Evolutionary conservation across 2,113 vertebrate species (phyloP), one percentile per base, ranked within the genome.

Genomic region (Urocitellus parryii): DNA sequence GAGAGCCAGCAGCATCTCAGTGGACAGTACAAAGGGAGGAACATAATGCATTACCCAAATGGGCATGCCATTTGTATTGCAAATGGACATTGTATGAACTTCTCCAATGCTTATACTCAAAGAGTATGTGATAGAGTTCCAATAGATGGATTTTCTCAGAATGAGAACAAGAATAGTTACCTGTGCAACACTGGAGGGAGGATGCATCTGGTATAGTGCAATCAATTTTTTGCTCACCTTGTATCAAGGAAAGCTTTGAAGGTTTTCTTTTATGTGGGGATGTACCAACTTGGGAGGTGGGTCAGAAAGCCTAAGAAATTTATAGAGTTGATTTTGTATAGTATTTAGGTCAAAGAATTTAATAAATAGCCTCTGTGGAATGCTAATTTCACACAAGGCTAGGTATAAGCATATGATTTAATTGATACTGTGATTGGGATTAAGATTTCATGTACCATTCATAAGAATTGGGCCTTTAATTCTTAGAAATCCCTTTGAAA

Each of bases 171-270:
- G 90, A 87, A 97, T 79, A 92, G 97, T 89, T 99, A 98, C 95
- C 90, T 97, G 51, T 98, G 98, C 98, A 98, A 96, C 95, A 97
- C 97, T 83, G 99, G 97, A 95, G 98, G 98, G 96, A 99, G 99
- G 98, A 98, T 99, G 97, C 99, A 99, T 98, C 98, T 99, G 99
- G 99, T 99, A 99, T 88, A 99, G 98, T 98, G 73, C 97, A 96
- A 67, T 95, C 27, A 42, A 1, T 94, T 97, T 78, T 95, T 97
- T 96, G 89, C 87, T 97, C 85, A 74, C 61, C 84, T 93, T 88
- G 83, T 79, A 48, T 96, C 88, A 65, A 48, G 85, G 91, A 92
- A 96, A 93, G 34, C 45, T 85, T 93, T 91, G 96, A 81, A 81
- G n/a, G 72, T 81, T 96, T 97, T 93, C 67, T 95, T 96, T 88